A percentile compares a stretch with the other conserved stretches of the same genome.
Evolutionary conservation across 2,797 vertebrate genomes (phyloP).

Genomic region (Falco rusticolus): DNA sequence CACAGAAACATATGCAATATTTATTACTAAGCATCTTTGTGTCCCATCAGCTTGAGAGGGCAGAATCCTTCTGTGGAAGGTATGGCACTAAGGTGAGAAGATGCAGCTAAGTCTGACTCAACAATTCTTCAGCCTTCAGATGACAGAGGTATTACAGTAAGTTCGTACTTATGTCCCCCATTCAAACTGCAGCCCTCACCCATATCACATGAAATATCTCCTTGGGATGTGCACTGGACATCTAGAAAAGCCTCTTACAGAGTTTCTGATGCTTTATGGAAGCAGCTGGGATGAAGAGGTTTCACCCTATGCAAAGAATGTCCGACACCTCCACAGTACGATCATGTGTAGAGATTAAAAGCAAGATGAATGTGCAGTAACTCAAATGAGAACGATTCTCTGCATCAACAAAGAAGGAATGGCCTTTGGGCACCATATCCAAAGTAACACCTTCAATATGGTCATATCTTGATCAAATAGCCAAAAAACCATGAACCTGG

Average conservation of each 20-base stretch:
- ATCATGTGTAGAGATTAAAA: not conserved
- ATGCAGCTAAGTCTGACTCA: not conserved
- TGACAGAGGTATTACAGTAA: not conserved
- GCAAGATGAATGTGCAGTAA: not conserved
- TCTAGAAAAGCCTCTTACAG: not conserved
- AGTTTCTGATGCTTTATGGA: not conserved
- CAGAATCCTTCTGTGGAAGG: not conserved
- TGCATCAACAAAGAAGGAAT: not conserved
- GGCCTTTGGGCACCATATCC: not conserved
- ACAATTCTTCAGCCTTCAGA: not conserved
- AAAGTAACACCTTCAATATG: not conserved
- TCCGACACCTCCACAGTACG: not conserved
- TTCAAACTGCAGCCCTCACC: not conserved
- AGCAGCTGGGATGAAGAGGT: not conserved
- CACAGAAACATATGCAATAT: not conserved
- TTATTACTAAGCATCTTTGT: not conserved
- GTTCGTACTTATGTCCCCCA: not conserved
- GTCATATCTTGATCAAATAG: not conserved
- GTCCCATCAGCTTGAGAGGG: not conserved
- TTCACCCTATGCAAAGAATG: rapidly evolving
- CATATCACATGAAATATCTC: not conserved
- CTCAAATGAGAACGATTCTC: not conserved
- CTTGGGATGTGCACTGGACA: not conserved
- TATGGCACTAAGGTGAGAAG: not conserved
- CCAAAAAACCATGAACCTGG: not conserved